Base-by-base conservation (phyloP, 1,140 invertebrate genomes). In the Drosophila suzukii region DNA sequence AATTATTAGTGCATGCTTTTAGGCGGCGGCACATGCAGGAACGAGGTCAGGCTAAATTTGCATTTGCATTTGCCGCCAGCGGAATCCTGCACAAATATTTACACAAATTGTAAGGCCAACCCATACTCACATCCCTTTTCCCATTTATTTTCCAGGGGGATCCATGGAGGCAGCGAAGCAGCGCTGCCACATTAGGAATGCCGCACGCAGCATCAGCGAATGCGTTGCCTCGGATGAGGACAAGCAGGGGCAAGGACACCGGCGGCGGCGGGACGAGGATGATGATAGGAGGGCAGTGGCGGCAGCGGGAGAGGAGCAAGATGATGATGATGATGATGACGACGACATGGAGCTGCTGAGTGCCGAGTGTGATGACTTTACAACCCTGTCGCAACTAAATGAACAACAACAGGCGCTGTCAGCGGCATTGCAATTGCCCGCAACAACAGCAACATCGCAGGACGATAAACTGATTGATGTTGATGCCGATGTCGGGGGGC, bases 311-410 rank as follows among this genome's bases (percentile, higher is more conserved):
- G 44, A 24, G 8, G 44, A 11, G 7, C 17, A 74, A 38, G 78
- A 65, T 4, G 61, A 61, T n/a, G 46, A 47, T 8, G 46, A 47
- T 8, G 68, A 78, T 47, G 74, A 76, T n/a, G 75, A 82, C 54
- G 77, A 75, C 68, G 78, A 86, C 54, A 80, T 79, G 73, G 82
- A 79, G 49, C 67, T 82, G 82, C 63, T 81, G 57, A 91, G 75
- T 67, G 90, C 84, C 65, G 86, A 91, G 68, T 91, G 78, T 67
- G 86, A 91, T 82, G 88, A 82, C 78, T 91, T 92, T 78, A 91
- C 91, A 83, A 90, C 81, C 62, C 74, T 92, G 72, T 91, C 84
- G 63, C 91, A 91, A 91, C 82, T 91, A 86, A 92, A 91, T 92
- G 91, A 92, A 79, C 81, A 89, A 75, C 83, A 89, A 78, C 76